Percentiles rank a stretch among this genome's conserved stretches.
These are phyloP conservation scores for Chrosomus eos DNA, from an alignment of 2,797 vertebrate genomes.

Conservation along the genomic window DNA sequence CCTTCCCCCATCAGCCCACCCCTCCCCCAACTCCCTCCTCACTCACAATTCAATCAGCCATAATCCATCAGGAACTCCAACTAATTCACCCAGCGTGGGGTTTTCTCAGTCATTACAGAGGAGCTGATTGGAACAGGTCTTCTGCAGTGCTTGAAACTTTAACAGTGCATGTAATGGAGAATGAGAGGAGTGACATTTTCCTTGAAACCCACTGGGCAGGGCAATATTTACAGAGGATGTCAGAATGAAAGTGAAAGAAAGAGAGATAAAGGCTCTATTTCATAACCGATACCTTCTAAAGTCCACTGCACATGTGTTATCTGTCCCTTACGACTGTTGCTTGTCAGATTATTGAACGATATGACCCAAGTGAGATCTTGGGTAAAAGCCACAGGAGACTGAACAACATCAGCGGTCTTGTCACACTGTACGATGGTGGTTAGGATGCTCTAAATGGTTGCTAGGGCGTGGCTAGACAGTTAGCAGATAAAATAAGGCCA, in stretches of 20 bases:
- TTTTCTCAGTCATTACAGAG: slow-evolving; percentile 27
- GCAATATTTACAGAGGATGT: slow-evolving; percentile 7
- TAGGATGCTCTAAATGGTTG: too few relatives aligned
- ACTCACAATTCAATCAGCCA: slow-evolving; percentile 16
- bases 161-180: background rate
- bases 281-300: background rate
- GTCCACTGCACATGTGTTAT: background rate
- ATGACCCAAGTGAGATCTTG: background rate
- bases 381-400: background rate
- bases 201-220: background rate
- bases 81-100: slow-evolving; percentile 39
- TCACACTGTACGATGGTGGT: background rate
- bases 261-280: background rate
- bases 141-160: slow-evolving; percentile 1
- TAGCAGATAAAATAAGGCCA: too few relatives aligned
- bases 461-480: too few relatives aligned
- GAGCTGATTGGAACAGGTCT: slow-evolving; percentile 7
- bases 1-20: slow-evolving; percentile 37
- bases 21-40: slow-evolving; percentile 47
- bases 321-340: background rate
- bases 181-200: background rate
- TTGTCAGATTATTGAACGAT: background rate
- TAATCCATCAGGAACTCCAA: slow-evolving; percentile 45
- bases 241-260: slow-evolving; percentile 6
- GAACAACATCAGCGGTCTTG: background rate